phyloP scores from a whole-genome alignment of 2,888 invertebrate genomes.

The Deilephila porcellus region DNA sequence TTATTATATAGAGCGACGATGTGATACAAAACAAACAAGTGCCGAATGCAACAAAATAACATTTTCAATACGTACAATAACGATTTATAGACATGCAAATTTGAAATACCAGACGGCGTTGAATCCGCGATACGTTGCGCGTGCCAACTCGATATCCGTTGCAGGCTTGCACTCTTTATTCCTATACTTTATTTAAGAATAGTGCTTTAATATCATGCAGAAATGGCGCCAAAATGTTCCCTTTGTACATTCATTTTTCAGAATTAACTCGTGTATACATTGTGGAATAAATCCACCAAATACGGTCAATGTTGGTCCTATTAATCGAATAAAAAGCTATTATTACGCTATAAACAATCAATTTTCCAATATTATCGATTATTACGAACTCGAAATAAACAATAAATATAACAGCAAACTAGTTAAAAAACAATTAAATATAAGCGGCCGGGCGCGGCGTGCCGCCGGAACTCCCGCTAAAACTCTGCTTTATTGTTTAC shows the following conservation, averaged over 20 bases:
- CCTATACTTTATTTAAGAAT: neutral
- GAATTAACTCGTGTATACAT: too few relatives aligned
- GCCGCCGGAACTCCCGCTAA: neutral
- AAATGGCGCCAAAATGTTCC: neutral
- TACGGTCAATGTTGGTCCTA: too few relatives aligned
- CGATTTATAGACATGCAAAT: conserved; percentile 72
- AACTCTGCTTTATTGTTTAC: conserved; percentile 3
- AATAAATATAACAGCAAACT: neutral
- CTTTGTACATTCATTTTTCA: too few relatives aligned
- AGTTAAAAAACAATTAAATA: neutral
- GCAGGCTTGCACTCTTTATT: neutral
- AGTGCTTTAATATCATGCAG: neutral
- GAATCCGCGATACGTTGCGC: conserved; percentile 39
- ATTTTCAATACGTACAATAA: conserved; percentile 58
- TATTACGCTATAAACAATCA: too few relatives aligned
- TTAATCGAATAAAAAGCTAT: too few relatives aligned
- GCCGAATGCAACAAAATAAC: conserved; percentile 8
- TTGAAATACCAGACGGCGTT: conserved; percentile 54
- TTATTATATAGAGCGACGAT: conserved; percentile 9
- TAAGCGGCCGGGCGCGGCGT: too few relatives aligned
- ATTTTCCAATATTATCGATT: too few relatives aligned
- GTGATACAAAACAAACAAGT: conserved; percentile 16
- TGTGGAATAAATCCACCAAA: too few relatives aligned
- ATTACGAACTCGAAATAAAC: too few relatives aligned
- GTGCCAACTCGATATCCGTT: conserved; percentile 42